Evolutionary conservation across 1,140 invertebrate genomes (phyloP).

Genomic region (Drosophila tristis): DNA sequence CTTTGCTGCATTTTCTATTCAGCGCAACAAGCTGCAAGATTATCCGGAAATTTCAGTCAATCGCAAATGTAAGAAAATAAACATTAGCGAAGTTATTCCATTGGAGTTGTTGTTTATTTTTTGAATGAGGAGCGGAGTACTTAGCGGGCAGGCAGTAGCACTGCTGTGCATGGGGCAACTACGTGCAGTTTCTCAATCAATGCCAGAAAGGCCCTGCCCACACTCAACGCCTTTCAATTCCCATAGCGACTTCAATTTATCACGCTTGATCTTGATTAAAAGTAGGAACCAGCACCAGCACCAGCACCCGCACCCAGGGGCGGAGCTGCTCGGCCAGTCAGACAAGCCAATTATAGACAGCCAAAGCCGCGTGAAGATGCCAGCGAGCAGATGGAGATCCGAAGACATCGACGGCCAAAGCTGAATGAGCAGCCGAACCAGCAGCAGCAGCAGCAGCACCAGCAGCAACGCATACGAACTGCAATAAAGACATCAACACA

Average conservation of each 20-base stretch:
- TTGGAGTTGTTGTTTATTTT: too few relatives aligned
- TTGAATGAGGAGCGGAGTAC: too few relatives aligned
- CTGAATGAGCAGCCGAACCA: too few relatives aligned
- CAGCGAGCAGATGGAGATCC: constrained; percentile 53
- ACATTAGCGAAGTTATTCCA: too few relatives aligned
- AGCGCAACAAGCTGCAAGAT: too few relatives aligned
- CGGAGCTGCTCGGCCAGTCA: constrained; percentile 26
- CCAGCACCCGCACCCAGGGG: constrained; percentile 29
- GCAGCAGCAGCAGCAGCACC: too few relatives aligned
- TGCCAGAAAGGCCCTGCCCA: background rate
- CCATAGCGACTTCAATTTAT: constrained; percentile 62
- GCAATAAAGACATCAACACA: constrained; percentile 82
- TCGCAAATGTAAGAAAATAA: too few relatives aligned
- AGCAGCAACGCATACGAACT: constrained; percentile 43
- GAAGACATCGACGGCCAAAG: constrained; percentile 29
- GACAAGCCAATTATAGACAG: constrained; percentile 79
- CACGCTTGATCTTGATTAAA: constrained; percentile 76
- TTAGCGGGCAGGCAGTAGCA: too few relatives aligned
- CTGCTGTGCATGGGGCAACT: too few relatives aligned
- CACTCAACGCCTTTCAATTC: constrained; percentile 35
- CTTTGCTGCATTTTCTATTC: too few relatives aligned
- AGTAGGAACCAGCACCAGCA: constrained; percentile 7
- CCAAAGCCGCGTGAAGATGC: constrained; percentile 74
- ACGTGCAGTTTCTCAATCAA: constrained; percentile 20
- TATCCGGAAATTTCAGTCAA: too few relatives aligned